Base-by-base conservation (phyloP, 2,888 invertebrate genomes). In the Scaptomyza parva region DNA sequence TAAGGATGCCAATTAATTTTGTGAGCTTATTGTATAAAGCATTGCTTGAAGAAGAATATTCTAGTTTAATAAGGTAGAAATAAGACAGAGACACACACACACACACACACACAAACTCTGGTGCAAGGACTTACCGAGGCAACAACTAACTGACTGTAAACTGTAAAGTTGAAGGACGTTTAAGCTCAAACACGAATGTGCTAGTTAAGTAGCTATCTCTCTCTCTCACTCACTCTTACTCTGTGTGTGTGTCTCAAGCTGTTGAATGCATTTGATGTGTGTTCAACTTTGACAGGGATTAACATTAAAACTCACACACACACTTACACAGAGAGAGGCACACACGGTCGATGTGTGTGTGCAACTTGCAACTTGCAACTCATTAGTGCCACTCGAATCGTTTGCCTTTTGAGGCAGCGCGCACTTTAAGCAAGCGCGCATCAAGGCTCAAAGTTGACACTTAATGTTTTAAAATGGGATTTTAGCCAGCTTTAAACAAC, bases 361-460 rank as follows among this genome's bases (percentile, higher is more conserved):
- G 45, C 45, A 28, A 22, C 22, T 35, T 54, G 62, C 41, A 63
- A 43, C 44, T 51, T 62, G 69, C 69, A 69, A 64, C 72, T 72
- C 70, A 74, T 72, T 74, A 72, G 74, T 64, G 59, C 35, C 69
- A 72, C 74, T 48, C 37, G 35, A 63, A 69, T 63, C 52, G 69
- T 51, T 54, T 53, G 62, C 47, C 47, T 43, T 45, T 68, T 67
- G 40, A 67, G 67, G 22, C n/a, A n/a, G n/a, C n/a, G n/a, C 30
- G 28, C 45, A 45, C 43, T 37, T 37, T 24, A 51, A 35, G 45
- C 45, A 14, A 18, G 20, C 22, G 59, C 1, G 60, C 50, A 68
- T 45, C 65, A 37, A 37, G 14, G 51, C 47, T 48, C 39, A 60
- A 63, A 53, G 52, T 70, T 63, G 71, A 58, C 71, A 72, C 71